A percentile compares a stretch with the other conserved stretches of the same genome.
Conservation (phyloP, 2,797 vertebrate species). For the Otus scops region DNA sequence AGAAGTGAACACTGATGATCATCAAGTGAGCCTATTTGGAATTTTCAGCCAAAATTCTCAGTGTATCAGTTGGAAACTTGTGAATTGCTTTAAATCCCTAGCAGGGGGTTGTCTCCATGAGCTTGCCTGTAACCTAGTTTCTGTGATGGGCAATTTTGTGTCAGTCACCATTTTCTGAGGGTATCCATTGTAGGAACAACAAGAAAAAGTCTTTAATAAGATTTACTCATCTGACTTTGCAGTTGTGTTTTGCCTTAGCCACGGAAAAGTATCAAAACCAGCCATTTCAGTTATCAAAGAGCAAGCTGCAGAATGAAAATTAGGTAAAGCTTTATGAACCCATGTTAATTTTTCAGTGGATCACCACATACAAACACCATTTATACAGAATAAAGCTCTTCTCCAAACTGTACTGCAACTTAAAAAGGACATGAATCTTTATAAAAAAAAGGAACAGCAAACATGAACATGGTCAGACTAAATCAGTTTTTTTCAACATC, state of each 20-base stretch:
- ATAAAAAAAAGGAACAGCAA: not conserved
- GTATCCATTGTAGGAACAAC: not conserved
- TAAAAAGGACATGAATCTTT: not conserved
- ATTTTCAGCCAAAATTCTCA: not conserved
- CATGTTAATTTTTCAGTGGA: not conserved
- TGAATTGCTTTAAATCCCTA: not conserved
- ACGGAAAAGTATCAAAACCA: not conserved
- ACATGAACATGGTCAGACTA: not conserved
- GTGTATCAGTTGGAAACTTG: not conserved
- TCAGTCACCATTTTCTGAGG: not conserved
- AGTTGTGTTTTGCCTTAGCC: not conserved
- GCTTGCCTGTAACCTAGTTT: not conserved
- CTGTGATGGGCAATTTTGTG: not conserved
- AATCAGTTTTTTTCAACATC: not conserved
- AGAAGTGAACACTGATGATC: not conserved
- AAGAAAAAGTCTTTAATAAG: not conserved
- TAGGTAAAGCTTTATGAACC: not conserved
- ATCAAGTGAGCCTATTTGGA: not conserved
- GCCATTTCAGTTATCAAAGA: not conserved
- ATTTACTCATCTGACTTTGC: not conserved
- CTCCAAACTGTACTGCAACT: not conserved
- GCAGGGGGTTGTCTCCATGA: not conserved
- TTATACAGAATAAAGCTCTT: not conserved
- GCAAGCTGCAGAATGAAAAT: not conserved
- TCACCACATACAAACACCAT: not conserved